Evolutionary conservation across 2,888 invertebrate species (phyloP), one percentile per base, ranked within the genome.

Genomic region (Cosmia trapezina): DNA sequence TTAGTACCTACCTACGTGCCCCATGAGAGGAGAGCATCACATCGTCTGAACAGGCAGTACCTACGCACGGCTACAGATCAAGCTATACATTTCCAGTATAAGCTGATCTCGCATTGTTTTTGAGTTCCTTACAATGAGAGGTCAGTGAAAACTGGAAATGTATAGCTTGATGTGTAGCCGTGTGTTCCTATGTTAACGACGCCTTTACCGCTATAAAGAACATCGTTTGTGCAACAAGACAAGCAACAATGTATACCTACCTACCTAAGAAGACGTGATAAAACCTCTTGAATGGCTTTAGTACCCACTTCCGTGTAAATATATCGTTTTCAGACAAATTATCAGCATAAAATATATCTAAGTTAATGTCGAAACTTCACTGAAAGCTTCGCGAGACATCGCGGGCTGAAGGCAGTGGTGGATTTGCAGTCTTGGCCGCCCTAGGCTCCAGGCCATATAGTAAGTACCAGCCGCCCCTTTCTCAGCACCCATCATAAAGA

Each of bases 161-260:
- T 28, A 28, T 28, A 28, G 28, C 28, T 28, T 28, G 28, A 28
- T 28, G 28, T 28, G 28, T 28, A 28, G 28, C 28, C 28, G 28
- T 28, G 28, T 28, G 28, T 28, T n/a, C n/a, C n/a, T 37, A 65
- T 69, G 77, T 83, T 87, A 81, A 85, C 83, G 81, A 84, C 76
- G 75, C 76, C 75, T 78, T 59, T 76, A 64, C 76, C 70, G 59
- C 75, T 78, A 82, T 88, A 89, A 85, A 89, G 78, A 78, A 81
- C 61, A 70, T 76, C 70, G 71, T 73, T 69, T 71, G 69, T 61
- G 59, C 81, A 80, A 79, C 68, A 77, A 72, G 71, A 47, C 45
- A 59, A 49, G 56, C 78, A 86, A 88, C 90, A 86, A 86, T 88
- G 86, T 83, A 33, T 14, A 4, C n/a, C n/a, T 33, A 37, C 37